Conservation (phyloP, 2,888 invertebrate genomes). For the Acleris holmiana region DNA sequence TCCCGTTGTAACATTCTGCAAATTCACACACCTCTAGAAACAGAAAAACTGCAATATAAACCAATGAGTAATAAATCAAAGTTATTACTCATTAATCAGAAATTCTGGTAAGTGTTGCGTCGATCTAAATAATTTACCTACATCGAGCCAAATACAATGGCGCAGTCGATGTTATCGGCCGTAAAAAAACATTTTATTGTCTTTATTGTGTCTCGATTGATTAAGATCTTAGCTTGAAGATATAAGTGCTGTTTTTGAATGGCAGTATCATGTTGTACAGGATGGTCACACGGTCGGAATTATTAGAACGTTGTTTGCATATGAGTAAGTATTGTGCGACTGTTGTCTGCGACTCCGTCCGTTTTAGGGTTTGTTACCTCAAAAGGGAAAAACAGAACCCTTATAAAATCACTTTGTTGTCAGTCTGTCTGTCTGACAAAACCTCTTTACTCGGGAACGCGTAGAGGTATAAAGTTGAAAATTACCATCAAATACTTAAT, state of each 20-base stretch:
- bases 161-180: constrained; percentile 20
- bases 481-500: no score
- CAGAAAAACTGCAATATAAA: neutral
- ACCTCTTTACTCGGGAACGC: no score
- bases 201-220: neutral
- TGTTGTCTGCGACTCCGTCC: no score
- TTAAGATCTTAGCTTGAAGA: neutral
- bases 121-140: constrained; percentile 32
- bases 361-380: no score
- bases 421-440: no score
- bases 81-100: constrained; percentile 16
- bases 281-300: constrained; percentile 13
- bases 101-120: constrained; percentile 26
- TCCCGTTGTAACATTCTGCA: neutral
- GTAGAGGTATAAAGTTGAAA: no score
- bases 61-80: constrained; percentile 28
- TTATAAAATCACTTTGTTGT: no score
- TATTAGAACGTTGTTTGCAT: constrained; percentile 7
- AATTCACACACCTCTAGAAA: constrained; percentile 11
- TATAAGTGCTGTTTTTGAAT: constrained; percentile 1
- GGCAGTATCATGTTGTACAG: neutral
- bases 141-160: constrained; percentile 20
- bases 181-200: constrained; percentile 25
- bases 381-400: no score
- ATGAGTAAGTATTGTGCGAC: no score